Percentiles rank a stretch among this genome's conserved stretches.
These are phyloP conservation scores for Trogon surrucura DNA, from an alignment of 2,113 vertebrate species.

Conservation along the genomic window DNA sequence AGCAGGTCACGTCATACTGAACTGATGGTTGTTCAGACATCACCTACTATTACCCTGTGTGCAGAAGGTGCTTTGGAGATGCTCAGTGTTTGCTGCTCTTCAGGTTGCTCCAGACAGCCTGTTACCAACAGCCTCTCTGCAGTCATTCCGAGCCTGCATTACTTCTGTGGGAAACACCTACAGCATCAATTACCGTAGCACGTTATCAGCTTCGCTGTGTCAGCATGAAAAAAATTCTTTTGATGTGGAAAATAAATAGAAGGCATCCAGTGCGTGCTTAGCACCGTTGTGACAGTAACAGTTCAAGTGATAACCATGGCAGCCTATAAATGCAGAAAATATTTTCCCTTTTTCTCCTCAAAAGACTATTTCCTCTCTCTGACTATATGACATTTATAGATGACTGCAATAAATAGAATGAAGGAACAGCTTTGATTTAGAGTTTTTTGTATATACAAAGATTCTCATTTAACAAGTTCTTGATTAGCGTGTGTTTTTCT, in stretches of 20 bases:
- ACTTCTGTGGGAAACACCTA: background rate
- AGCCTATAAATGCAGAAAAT: background rate
- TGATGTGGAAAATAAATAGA: background rate
- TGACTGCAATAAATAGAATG: background rate
- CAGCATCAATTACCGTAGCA: background rate
- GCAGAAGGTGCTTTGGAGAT: background rate
- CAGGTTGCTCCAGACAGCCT: background rate
- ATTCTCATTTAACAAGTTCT: background rate
- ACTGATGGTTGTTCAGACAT: no score
- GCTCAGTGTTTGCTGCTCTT: background rate
- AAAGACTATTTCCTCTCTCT: background rate
- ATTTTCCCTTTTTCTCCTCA: background rate
- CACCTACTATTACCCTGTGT: no score
- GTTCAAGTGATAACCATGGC: background rate
- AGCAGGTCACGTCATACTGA: no score
- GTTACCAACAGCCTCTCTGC: background rate
- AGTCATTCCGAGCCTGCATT: background rate
- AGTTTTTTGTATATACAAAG: background rate
- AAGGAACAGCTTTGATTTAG: background rate
- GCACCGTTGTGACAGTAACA: background rate
- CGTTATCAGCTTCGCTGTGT: background rate
- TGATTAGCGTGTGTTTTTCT: background rate
- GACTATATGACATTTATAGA: background rate
- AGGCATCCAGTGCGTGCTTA: background rate
- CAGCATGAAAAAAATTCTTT: background rate